These are phyloP conservation scores for Eristalis pertinax DNA, from an alignment of 2,888 invertebrate species.

Conservation along the genomic window DNA sequence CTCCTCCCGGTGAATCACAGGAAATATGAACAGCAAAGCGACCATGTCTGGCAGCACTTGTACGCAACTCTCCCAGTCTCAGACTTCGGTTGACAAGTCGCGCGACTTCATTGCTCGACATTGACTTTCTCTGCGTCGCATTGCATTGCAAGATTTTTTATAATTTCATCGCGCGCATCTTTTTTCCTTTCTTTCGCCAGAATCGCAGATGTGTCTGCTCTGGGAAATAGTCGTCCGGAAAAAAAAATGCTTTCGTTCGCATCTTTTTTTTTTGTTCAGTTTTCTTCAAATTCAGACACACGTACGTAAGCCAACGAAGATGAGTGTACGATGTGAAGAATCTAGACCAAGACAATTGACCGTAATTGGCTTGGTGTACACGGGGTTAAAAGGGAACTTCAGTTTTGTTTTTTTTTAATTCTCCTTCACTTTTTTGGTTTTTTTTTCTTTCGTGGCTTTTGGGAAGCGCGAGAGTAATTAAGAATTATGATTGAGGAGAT, in stretches of 20 bases:
- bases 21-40: background rate
- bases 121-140: slow-evolving; percentile 42
- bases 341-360: slow-evolving; percentile 48
- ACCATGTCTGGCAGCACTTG: background rate
- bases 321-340: slow-evolving; percentile 23
- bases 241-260: slow-evolving; percentile 25
- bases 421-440: background rate
- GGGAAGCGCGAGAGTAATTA: slow-evolving; percentile 21
- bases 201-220: slow-evolving; percentile 2
- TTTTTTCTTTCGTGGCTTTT: background rate
- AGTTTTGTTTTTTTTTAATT: background rate
- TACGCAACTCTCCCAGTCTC: background rate
- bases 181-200: background rate
- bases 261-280: slow-evolving; percentile 2
- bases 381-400: slow-evolving; percentile 7
- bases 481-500: background rate
- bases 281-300: background rate
- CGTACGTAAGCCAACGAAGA: background rate
- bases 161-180: background rate
- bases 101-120: slow-evolving; percentile 40
- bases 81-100: slow-evolving; percentile 40
- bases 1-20: background rate
- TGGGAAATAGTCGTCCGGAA: slow-evolving; percentile 46
- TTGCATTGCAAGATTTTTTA: no score
- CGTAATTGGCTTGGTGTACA: slow-evolving; percentile 22